Evolutionary conservation across 2,113 vertebrate species (phyloP), one percentile per base, ranked within the genome.

Genomic region (Sapayoa aenigma): DNA sequence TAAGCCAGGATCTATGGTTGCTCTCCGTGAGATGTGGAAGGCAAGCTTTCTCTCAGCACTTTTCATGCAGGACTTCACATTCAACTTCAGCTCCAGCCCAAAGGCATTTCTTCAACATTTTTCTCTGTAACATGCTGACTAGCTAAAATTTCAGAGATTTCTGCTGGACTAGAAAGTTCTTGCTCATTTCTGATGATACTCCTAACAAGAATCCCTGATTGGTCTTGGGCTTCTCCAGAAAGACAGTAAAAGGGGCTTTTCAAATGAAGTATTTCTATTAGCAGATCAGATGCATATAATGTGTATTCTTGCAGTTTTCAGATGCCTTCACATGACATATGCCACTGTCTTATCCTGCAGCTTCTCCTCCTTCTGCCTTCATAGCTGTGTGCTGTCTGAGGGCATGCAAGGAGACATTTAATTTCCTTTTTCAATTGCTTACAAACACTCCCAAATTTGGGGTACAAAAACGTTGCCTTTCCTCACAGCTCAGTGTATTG

Each of bases 1-100:
- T 14, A 22, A 24, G 14, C 18, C 3, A 3, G 25, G 28, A 44
- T 37, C 17, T 49, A 12, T 0, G 0, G 28, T 3, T 39, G 27
- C 33, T 72, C 39, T 12, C 65, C 0, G n/a, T n/a, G 2, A 63
- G 14, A 2, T 2, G 4, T 7, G n/a, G 37, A 66, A 63, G 35
- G 30, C 2, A 8, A 84, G 3, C 4, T 25, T 12, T 15, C 35
- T 52, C 25, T 30, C 42, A 53, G 14, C 5, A 25, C 27, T 65
- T 60, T 9, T n/a, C 33, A 46, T 4, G 5, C 4, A 7, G 33
- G 27, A 56, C n/a, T 73, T 50, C 33, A 63, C 18, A 52, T 41
- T 66, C 76, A 84, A 28, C 24, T 76, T 76, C 82, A 88, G 52
- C 49, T 95, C n/a, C 47, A 46, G 37, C 21, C 27, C 19, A 23